Evolutionary conservation across 2,888 invertebrate genomes (phyloP).

Genomic region (Yponomeuta malinellus): DNA sequence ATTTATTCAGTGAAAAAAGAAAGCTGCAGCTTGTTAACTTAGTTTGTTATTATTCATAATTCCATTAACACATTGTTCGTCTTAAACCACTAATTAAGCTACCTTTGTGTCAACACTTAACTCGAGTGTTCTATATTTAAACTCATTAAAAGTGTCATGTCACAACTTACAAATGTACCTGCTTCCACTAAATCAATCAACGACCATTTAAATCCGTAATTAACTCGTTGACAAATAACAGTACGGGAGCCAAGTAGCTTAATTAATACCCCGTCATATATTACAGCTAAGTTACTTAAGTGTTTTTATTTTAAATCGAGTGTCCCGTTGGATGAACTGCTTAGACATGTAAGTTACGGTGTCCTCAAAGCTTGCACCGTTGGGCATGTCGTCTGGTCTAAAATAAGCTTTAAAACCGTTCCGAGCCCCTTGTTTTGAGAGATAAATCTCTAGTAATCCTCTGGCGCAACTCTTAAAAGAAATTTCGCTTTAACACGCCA

Average conservation of each 20-base stretch:
- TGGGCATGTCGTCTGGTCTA: slow-evolving; percentile 42
- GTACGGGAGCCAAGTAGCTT: slow-evolving; percentile 52
- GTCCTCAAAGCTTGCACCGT: slow-evolving; percentile 42
- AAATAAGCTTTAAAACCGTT: slow-evolving; percentile 46
- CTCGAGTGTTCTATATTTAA: slow-evolving; percentile 26
- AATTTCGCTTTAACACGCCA: slow-evolving; percentile 41
- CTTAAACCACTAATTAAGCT: slow-evolving; percentile 27
- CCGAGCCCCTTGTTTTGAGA: slow-evolving; percentile 37
- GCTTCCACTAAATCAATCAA: slow-evolving; percentile 58
- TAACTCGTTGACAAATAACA: slow-evolving; percentile 67
- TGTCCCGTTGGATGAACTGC: slow-evolving; percentile 44
- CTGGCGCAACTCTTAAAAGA: slow-evolving; percentile 45
- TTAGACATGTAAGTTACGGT: slow-evolving; percentile 35
- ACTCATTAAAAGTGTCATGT: slow-evolving; percentile 40
- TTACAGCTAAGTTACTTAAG: slow-evolving; percentile 38
- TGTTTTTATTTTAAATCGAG: slow-evolving; percentile 55
- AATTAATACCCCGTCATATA: slow-evolving; percentile 55
- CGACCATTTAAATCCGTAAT: slow-evolving; percentile 53
- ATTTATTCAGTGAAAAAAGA: slow-evolving; percentile 21
- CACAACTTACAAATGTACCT: slow-evolving; percentile 48
- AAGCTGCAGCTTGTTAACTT: slow-evolving; percentile 27
- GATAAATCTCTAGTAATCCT: slow-evolving; percentile 52
- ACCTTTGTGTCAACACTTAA: slow-evolving; percentile 19
- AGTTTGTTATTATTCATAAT: slow-evolving; percentile 33
- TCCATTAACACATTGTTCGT: slow-evolving; percentile 49